These are phyloP conservation scores for Bimastos eiseni DNA, from an alignment of 2,888 invertebrate genomes.

Conservation along the genomic window DNA sequence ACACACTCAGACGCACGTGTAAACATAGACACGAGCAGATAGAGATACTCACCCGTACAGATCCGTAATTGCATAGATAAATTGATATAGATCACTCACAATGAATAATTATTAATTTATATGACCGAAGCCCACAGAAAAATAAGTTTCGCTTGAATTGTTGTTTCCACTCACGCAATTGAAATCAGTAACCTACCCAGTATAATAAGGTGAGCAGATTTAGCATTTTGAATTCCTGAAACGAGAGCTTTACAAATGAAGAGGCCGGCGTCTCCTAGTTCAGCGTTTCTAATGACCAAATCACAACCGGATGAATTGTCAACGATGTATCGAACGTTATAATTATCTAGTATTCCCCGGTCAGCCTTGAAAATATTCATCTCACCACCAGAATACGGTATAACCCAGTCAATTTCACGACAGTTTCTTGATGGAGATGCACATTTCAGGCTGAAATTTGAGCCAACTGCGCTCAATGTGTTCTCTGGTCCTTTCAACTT, in stretches of 20 bases:
- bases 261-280: background rate
- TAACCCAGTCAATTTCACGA: background rate
- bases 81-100: no score
- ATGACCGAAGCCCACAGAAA: no score
- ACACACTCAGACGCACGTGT: no score
- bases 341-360: background rate
- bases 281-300: background rate
- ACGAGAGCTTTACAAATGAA: background rate
- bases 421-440: background rate
- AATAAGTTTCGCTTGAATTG: background rate
- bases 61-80: no score
- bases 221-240: background rate
- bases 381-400: background rate
- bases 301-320: background rate
- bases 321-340: background rate
- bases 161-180: background rate
- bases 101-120: no score
- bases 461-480: background rate
- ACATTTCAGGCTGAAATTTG: background rate
- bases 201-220: background rate
- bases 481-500: background rate
- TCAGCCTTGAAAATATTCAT: background rate
- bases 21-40: no score
- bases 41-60: no score
- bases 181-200: background rate